A percentile compares a stretch with the other conserved stretches of the same genome.
phyloP scores from a whole-genome alignment of 2,888 invertebrate species.

The Mylabris sibirica region DNA sequence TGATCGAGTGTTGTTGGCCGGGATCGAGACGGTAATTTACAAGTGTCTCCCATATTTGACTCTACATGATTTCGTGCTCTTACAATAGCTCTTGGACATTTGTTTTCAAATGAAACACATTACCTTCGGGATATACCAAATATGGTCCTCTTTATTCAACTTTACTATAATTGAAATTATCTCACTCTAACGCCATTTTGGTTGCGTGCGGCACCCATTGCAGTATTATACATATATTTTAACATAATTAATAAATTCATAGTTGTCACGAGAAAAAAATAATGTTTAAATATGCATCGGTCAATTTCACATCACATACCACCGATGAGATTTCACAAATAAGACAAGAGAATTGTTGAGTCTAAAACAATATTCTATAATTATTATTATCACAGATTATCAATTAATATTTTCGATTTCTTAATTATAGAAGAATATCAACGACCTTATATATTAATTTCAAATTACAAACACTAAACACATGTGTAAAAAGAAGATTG shows the following conservation, averaged over 20 bases:
- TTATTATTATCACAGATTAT: conserved; percentile 14
- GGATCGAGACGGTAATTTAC: conserved; percentile 23
- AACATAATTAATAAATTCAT: conserved; percentile 20
- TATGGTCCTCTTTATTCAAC: conserved; percentile 15
- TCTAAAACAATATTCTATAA: conserved; percentile 2
- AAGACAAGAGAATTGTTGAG: neutral
- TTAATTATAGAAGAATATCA: neutral
- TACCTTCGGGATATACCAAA: neutral
- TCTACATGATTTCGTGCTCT: conserved; percentile 14
- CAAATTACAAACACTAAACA: neutral
- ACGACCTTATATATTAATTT: neutral
- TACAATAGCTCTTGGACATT: neutral
- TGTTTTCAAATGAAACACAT: conserved; percentile 13
- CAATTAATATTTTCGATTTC: conserved; percentile 6
- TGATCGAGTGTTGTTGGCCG: conserved; percentile 25
- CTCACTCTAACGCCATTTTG: conserved; percentile 32
- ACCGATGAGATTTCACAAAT: neutral
- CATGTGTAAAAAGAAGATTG: neutral
- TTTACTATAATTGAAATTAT: conserved; percentile 13
- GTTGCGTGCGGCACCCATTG: conserved; percentile 33
- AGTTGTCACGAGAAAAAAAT: neutral
- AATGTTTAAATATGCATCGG: neutral
- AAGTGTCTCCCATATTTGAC: conserved; percentile 21
- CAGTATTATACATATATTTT: conserved; percentile 25
- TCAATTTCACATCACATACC: conserved; percentile 11